Percentiles rank a stretch among this genome's conserved stretches.
Conservation (phyloP, 2,113 vertebrate species). For the Leptobrachium ailaonicum region DNA sequence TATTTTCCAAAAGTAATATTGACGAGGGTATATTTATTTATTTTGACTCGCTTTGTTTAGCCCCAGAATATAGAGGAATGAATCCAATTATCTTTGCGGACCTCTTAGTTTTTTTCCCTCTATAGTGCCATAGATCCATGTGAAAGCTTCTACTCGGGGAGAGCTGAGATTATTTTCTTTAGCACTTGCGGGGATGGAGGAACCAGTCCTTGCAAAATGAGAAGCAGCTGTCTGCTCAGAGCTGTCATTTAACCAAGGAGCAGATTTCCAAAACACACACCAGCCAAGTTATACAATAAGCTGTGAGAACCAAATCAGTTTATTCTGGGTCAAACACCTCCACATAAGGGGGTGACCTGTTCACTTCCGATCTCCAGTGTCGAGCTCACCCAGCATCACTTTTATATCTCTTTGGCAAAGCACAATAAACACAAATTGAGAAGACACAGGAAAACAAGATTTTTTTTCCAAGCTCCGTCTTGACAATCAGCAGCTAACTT, state of each 20-base stretch:
- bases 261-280: conserved; percentile 60
- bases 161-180: conserved; percentile 80
- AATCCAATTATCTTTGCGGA: conserved; percentile 77
- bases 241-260: conserved; percentile 65
- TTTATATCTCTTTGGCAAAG: not conserved
- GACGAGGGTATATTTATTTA: conserved; percentile 37
- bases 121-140: conserved; percentile 61
- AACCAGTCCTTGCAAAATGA: conserved; percentile 78
- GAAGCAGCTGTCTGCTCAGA: conserved; percentile 77
- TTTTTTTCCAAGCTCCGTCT: too few relatives aligned
- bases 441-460: not conserved
- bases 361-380: not conserved
- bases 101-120: conserved; percentile 47
- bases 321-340: conserved; percentile 24
- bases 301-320: conserved; percentile 26
- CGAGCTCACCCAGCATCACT: not conserved
- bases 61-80: conserved; percentile 73
- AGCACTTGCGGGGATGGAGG: conserved; percentile 76
- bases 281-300: conserved; percentile 58
- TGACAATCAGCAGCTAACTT: too few relatives aligned
- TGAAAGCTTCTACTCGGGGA: conserved; percentile 74
- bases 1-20: conserved; percentile 31
- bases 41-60: conserved; percentile 20
- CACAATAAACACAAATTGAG: not conserved
- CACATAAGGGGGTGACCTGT: not conserved